These are phyloP conservation scores for Watersipora subatra DNA, from an alignment of 1,140 invertebrate species.

Conservation along the genomic window DNA sequence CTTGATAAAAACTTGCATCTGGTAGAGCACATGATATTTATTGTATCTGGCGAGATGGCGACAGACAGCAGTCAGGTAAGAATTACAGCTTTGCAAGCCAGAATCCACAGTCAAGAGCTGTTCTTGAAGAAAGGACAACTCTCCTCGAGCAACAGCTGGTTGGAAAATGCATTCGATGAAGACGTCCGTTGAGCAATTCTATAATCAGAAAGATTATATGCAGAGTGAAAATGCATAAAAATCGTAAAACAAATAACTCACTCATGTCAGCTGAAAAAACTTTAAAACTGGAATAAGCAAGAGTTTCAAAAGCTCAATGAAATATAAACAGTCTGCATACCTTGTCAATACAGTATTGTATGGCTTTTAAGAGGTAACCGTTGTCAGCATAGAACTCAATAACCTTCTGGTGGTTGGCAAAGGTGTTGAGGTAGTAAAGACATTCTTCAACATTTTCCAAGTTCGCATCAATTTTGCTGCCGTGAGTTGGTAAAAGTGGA, in stretches of 20 bases:
- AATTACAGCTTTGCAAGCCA: conserved; percentile 26
- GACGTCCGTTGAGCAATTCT: conserved; percentile 33
- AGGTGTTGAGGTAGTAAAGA: conserved; percentile 36
- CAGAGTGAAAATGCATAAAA: no score
- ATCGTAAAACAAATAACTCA: no score
- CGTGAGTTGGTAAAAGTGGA: background rate
- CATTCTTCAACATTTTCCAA: conserved; percentile 22
- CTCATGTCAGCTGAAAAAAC: no score
- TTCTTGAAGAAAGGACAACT: conserved; percentile 29
- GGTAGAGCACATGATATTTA: conserved; percentile 33
- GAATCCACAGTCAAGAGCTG: conserved; percentile 33
- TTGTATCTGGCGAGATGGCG: conserved; percentile 33
- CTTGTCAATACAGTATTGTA: conserved; percentile 33
- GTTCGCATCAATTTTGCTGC: background rate
- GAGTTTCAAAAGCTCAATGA: no score
- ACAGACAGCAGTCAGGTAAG: conserved; percentile 35
- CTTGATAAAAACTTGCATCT: conserved; percentile 39
- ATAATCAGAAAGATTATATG: background rate
- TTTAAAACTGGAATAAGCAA: no score
- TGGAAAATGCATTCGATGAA: conserved; percentile 38
- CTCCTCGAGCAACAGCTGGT: conserved; percentile 29
- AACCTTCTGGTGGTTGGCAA: conserved; percentile 29
- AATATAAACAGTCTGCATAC: no score
- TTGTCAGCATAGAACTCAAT: conserved; percentile 34
- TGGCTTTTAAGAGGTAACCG: conserved; percentile 36